Percentiles rank a stretch among this genome's conserved stretches.
Conservation (phyloP, 1,140 invertebrate species). For the Phthorimaea operculella region DNA sequence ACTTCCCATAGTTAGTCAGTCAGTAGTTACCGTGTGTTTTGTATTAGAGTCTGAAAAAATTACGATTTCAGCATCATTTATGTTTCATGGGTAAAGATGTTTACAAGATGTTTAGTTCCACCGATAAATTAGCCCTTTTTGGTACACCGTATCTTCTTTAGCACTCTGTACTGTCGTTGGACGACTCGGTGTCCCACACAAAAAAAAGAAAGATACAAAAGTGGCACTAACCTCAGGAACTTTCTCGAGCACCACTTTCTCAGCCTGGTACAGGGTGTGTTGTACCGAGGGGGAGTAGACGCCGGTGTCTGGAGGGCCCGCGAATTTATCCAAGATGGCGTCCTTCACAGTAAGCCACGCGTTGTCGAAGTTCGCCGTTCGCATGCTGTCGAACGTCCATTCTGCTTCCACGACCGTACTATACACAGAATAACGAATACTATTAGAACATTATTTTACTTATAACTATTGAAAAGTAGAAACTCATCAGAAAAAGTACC, state of each 20-base stretch:
- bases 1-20: too few species aligned
- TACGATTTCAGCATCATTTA: too few species aligned
- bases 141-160: too few species aligned
- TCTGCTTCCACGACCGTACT: constrained; percentile 78
- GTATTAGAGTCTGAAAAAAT: too few species aligned
- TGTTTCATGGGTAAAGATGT: too few species aligned
- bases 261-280: constrained; percentile 77
- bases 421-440: constrained; percentile 30
- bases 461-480: not conserved
- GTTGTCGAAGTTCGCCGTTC: constrained; percentile 73
- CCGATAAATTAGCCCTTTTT: too few species aligned
- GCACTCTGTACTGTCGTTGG: too few species aligned
- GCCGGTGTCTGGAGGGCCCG: constrained; percentile 74
- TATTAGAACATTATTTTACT: not conserved
- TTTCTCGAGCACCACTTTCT: constrained; percentile 73
- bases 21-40: too few species aligned
- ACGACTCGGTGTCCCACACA: too few species aligned
- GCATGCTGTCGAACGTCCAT: constrained; percentile 75
- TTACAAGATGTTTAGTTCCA: too few species aligned
- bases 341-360: constrained; percentile 75
- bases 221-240: constrained; percentile 68
- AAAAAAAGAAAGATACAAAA: too few species aligned
- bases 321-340: constrained; percentile 78
- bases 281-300: constrained; percentile 80
- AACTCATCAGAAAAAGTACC: not conserved